Conservation (phyloP, 2,113 vertebrate genomes). For the Anser cygnoides region DNA sequence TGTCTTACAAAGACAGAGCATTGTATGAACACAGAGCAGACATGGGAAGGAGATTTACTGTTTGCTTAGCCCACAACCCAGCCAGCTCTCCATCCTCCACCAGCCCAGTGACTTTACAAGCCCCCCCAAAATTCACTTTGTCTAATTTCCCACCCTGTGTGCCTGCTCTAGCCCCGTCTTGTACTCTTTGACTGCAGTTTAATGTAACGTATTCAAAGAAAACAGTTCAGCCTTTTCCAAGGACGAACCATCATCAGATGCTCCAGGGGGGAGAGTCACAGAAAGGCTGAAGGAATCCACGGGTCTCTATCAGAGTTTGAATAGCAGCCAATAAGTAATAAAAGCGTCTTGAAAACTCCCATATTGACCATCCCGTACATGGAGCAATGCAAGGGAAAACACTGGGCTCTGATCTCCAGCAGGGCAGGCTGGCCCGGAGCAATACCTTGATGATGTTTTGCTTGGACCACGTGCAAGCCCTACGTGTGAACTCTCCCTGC, state of each 20-base stretch:
- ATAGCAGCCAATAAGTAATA: background rate
- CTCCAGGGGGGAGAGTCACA: background rate
- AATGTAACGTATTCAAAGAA: background rate
- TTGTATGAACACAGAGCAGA: fast-evolving
- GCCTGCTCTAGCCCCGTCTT: background rate
- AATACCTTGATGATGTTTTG: background rate
- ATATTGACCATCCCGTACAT: background rate
- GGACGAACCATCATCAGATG: background rate
- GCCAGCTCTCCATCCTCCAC: background rate
- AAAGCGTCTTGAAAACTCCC: background rate
- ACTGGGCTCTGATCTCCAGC: background rate
- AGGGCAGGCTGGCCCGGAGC: background rate
- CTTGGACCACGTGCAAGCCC: background rate
- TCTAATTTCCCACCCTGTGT: background rate
- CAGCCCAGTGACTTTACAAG: background rate
- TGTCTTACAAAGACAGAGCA: background rate
- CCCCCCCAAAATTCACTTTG: background rate
- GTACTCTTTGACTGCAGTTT: background rate
- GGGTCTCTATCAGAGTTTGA: background rate
- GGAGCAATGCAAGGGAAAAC: background rate
- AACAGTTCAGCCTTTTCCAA: background rate
- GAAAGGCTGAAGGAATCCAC: background rate
- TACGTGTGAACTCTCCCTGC: background rate
- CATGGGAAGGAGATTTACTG: background rate
- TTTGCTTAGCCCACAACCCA: background rate